A percentile compares a stretch with the other conserved stretches of the same genome.
Evolutionary conservation across 2,113 vertebrate species (phyloP).

Genomic region (Serilophus lunatus): DNA sequence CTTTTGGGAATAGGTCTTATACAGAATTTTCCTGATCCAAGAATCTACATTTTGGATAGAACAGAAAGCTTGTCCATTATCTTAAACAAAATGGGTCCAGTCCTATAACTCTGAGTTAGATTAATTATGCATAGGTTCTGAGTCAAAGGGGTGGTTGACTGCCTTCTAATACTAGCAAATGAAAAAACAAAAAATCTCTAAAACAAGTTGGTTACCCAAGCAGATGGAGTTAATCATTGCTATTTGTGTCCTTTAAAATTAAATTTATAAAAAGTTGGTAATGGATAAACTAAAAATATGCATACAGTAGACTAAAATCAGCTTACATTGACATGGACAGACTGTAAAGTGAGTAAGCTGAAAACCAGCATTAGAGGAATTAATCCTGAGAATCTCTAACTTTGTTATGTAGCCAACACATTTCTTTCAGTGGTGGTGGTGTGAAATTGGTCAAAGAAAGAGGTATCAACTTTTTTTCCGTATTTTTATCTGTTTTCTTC

Average conservation of each 20-base stretch:
- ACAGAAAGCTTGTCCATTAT: neutral
- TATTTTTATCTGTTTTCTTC: neutral
- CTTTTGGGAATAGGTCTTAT: neutral
- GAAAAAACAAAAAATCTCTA: neutral
- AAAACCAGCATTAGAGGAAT: neutral
- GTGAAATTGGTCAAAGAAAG: neutral
- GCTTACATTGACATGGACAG: neutral
- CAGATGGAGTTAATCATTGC: neutral
- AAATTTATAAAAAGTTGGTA: neutral
- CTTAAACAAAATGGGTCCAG: neutral
- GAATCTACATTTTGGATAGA: neutral
- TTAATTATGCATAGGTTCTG: neutral
- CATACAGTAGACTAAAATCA: neutral
- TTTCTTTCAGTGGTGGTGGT: neutral
- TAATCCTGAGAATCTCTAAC: neutral
- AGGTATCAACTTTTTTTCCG: neutral
- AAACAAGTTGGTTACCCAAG: neutral
- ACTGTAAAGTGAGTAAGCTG: neutral
- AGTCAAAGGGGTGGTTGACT: neutral
- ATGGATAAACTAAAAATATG: neutral
- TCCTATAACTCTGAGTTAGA: neutral
- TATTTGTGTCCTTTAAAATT: neutral
- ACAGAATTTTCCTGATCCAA: neutral
- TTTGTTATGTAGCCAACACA: neutral
- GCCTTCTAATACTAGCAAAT: neutral